Conservation (phyloP, 2,888 invertebrate genomes). For the Julus scandinavius region DNA sequence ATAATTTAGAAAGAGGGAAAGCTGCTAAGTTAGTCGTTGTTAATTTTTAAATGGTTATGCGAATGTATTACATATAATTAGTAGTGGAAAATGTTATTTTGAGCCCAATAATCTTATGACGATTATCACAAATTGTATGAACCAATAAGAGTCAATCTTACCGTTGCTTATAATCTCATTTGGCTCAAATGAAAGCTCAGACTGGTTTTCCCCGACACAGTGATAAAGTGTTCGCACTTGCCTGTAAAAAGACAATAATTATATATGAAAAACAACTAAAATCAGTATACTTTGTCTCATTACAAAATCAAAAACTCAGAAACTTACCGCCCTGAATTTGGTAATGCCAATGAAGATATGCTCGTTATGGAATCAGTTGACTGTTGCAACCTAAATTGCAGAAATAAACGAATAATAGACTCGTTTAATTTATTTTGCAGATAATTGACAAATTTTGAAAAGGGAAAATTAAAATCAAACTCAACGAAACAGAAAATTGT, state of each 20-base stretch:
- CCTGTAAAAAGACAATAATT: conserved; percentile 67
- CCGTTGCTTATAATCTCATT: conserved; percentile 98
- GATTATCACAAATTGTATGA: conserved; percentile 50
- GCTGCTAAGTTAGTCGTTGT: too few species aligned
- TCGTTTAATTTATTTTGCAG: background rate
- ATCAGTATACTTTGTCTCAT: too few species aligned
- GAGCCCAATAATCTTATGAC: too few species aligned
- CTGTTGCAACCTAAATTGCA: conserved; percentile 44
- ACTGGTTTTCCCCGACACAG: conserved; percentile 95
- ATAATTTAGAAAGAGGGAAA: too few species aligned
- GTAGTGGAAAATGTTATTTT: background rate
- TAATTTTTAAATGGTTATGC: too few species aligned
- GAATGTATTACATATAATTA: background rate
- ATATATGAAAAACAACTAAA: background rate
- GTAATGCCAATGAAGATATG: conserved; percentile 49
- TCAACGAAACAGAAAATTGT: too few species aligned
- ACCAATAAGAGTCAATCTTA: conserved; percentile 67
- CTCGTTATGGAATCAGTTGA: conserved; percentile 52
- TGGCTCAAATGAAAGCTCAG: conserved; percentile 97
- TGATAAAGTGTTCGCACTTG: conserved; percentile 94
- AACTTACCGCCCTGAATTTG: conserved; percentile 27
- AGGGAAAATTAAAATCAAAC: too few species aligned
- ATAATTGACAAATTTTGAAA: too few species aligned
- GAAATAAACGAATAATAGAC: background rate
- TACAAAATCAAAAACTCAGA: background rate